Evolutionary conservation across 2,113 vertebrate genomes (phyloP).

Genomic region (Rhinoderma darwinii): DNA sequence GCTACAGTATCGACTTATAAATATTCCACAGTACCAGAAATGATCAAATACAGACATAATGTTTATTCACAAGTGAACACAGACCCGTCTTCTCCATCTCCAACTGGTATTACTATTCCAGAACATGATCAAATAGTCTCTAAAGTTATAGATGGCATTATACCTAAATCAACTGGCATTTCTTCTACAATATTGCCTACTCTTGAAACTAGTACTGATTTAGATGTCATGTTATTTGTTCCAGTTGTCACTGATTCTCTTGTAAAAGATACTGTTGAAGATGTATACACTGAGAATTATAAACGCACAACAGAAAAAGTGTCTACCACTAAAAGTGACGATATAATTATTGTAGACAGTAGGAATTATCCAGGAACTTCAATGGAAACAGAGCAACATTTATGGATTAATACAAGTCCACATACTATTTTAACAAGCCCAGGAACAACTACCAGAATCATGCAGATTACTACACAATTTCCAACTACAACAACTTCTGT

Average conservation of each 20-base stretch:
- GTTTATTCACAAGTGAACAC: background rate
- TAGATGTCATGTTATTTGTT: background rate
- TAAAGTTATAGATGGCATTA: background rate
- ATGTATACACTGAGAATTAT: background rate
- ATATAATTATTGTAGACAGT: background rate
- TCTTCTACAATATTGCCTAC: background rate
- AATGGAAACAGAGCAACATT: background rate
- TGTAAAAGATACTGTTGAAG: background rate
- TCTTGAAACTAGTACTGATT: background rate
- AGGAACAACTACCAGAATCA: background rate
- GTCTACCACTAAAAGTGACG: background rate
- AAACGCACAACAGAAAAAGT: background rate
- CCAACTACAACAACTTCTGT: conserved; percentile 56
- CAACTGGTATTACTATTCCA: background rate
- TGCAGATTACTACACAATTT: background rate
- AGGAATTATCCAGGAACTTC: background rate
- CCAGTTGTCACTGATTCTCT: background rate
- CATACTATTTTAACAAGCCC: background rate
- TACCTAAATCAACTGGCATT: background rate
- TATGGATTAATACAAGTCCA: background rate
- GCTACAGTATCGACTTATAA: background rate
- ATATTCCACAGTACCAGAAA: conserved; percentile 2
- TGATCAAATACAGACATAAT: background rate
- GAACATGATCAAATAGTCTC: conserved; percentile 7
- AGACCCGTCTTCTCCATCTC: background rate